Percentiles rank a stretch among this genome's conserved stretches.
These are phyloP conservation scores for Typhlichthys subterraneus DNA, from an alignment of 2,797 vertebrate genomes.

Conservation along the genomic window DNA sequence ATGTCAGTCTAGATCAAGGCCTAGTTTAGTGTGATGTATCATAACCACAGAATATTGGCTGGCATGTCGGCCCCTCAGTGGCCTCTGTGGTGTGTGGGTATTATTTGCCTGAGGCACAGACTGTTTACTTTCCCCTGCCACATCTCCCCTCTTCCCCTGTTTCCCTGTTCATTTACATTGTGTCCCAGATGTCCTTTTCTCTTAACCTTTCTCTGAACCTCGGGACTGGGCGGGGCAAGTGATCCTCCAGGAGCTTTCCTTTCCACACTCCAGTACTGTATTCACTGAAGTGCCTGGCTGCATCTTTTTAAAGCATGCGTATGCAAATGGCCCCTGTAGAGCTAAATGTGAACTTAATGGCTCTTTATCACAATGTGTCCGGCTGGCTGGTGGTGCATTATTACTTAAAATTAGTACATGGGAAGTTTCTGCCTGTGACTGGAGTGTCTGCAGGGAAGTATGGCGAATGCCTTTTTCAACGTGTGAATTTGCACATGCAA, in stretches of 20 bases:
- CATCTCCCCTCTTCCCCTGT: slow-evolving; percentile 23
- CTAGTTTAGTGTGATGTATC: slow-evolving; percentile 20
- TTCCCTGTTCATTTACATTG: slow-evolving; percentile 44
- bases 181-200: slow-evolving; percentile 57
- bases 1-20: slow-evolving; percentile 28
- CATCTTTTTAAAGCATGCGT: slow-evolving; percentile 44
- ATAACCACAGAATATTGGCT: slow-evolving; percentile 16
- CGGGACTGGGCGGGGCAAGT: slow-evolving; percentile 47
- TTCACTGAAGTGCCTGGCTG: slow-evolving; percentile 24
- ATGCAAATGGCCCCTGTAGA: slow-evolving; percentile 45
- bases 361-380: slow-evolving; percentile 42
- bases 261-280: slow-evolving; percentile 8
- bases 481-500: slow-evolving; percentile 25
- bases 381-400: background rate
- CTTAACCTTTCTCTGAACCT: slow-evolving; percentile 59
- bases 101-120: slow-evolving; percentile 43
- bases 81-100: slow-evolving; percentile 38
- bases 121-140: slow-evolving; percentile 3
- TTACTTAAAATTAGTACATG: background rate
- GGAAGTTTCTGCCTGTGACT: slow-evolving; percentile 34
- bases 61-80: slow-evolving; percentile 27
- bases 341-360: slow-evolving; percentile 49
- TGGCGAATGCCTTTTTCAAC: slow-evolving; percentile 22
- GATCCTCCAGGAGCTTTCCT: slow-evolving; percentile 35
- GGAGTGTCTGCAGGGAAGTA: slow-evolving; percentile 25